Base-by-base conservation (phyloP, 2,888 invertebrate species). In the Smittia sp. region DNA sequence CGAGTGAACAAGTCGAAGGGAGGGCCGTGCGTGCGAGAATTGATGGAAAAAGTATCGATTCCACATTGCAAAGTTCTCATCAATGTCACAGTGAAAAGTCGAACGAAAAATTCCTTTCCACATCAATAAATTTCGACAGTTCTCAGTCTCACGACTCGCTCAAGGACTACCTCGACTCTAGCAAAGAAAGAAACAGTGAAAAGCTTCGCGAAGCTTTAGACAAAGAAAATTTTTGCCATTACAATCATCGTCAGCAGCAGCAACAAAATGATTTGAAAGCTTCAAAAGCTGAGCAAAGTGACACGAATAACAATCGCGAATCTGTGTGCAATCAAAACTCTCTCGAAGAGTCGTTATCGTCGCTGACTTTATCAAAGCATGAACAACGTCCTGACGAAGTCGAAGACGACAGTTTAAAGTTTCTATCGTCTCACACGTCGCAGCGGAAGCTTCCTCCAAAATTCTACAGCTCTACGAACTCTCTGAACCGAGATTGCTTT, bases 401-500 rank as follows among this genome's bases (percentile, higher is more conserved):
- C 11, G 25, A 27, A 2, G 20, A 38, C 24, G 27, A 65, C 15
- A 25, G 22, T 27, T 54, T 27, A 52, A 52, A 70, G 27, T 73
- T 73, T 73, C 65, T 73, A n/a, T 73, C 73, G 18, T n/a, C 41
- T 7, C 62, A 73, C 24, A 73, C 73, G 24, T 73, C 73, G 20
- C 73, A 73, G 63, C 32, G 73, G 13, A 46, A 39, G n/a, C 15
- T 65, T 41, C 73, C 73, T 46, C 65, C 73, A 24, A 73, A 65
- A n/a, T 73, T 63, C 20, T 73, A 18, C 54, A 73, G 52, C 46
- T 73, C 73, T 6, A 65, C 63, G 18, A 73, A 22, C 20, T 63
- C 63, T 2, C 24, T 73, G 0, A 65, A 73, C 38, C 73, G 22
- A 1, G 63, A 63, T 39, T 73, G 78, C 52, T 84, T 83, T 76